Evolutionary conservation across 2,888 invertebrate genomes (phyloP).

Genomic region (Siphlonurus alternatus): DNA sequence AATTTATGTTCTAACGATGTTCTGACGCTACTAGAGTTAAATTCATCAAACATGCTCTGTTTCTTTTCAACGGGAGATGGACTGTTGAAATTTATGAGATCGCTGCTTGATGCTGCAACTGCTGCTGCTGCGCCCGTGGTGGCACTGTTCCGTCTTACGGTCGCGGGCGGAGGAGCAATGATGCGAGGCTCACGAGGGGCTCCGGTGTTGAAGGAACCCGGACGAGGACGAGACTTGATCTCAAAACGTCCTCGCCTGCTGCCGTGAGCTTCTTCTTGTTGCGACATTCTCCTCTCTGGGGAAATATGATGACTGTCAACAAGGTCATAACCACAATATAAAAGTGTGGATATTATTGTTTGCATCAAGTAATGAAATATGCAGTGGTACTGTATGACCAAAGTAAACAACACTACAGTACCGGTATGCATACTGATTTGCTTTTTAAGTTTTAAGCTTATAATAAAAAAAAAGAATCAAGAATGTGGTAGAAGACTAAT

Average conservation of each 20-base stretch:
- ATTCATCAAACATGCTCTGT: background rate
- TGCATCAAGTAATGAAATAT: too few relatives aligned
- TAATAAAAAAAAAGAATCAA: too few relatives aligned
- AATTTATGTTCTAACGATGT: background rate
- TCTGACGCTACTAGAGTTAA: background rate
- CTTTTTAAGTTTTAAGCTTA: too few relatives aligned
- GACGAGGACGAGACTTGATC: slow-evolving; percentile 36
- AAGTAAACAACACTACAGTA: too few relatives aligned
- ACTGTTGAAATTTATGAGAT: slow-evolving; percentile 13
- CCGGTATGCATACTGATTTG: too few relatives aligned
- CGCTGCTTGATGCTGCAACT: slow-evolving; percentile 8
- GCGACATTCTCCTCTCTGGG: background rate
- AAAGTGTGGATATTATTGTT: too few relatives aligned
- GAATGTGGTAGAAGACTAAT: too few relatives aligned
- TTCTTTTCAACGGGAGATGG: slow-evolving; percentile 3
- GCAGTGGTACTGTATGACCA: too few relatives aligned
- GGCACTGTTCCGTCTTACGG: slow-evolving; percentile 16
- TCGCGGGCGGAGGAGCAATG: slow-evolving; percentile 19
- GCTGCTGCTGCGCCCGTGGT: slow-evolving; percentile 13
- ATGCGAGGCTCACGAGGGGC: slow-evolving; percentile 17
- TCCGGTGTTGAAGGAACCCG: slow-evolving; percentile 32
- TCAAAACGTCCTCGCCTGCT: slow-evolving; percentile 1
- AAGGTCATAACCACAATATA: too few relatives aligned
- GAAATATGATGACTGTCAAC: too few relatives aligned
- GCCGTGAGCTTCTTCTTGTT: background rate